phyloP scores from a whole-genome alignment of 2,888 invertebrate genomes.

The Bugulina stolonifera region DNA sequence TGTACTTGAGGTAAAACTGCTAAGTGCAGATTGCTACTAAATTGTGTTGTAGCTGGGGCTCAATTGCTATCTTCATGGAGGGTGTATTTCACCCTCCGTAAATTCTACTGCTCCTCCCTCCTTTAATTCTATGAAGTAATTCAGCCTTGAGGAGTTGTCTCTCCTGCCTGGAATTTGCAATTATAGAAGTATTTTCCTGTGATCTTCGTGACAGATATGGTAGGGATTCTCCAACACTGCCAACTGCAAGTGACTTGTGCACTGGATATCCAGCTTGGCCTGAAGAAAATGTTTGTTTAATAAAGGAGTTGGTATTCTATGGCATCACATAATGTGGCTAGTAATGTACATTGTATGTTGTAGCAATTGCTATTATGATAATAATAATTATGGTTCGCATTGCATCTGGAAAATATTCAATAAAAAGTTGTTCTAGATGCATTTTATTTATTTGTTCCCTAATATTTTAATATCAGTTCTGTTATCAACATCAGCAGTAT shows the following conservation, averaged over 20 bases:
- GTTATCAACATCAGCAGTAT: too few species aligned
- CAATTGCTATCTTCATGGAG: not conserved
- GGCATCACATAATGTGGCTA: too few species aligned
- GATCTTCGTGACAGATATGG: conserved; percentile 54
- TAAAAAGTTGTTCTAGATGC: too few species aligned
- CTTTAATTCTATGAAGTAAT: conserved; percentile 26
- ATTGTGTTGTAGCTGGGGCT: not conserved
- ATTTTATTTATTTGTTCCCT: too few species aligned
- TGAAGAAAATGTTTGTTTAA: too few species aligned
- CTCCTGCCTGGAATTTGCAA: conserved; percentile 53
- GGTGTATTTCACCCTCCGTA: not conserved
- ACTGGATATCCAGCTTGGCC: conserved; percentile 44
- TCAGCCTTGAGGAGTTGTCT: conserved; percentile 34
- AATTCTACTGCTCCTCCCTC: too few species aligned
- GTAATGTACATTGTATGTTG: too few species aligned
- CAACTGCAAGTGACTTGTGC: conserved; percentile 55
- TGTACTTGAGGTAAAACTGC: not conserved
- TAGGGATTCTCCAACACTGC: conserved; percentile 51
- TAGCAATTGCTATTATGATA: too few species aligned
- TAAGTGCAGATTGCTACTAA: not conserved
- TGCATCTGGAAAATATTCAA: too few species aligned
- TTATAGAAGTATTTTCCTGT: conserved; percentile 54
- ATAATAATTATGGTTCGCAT: too few species aligned
- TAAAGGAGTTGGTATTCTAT: too few species aligned
- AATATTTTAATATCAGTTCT: too few species aligned